Evolutionary conservation across 2,888 invertebrate genomes (phyloP).

Genomic region (Phengaris arion): DNA sequence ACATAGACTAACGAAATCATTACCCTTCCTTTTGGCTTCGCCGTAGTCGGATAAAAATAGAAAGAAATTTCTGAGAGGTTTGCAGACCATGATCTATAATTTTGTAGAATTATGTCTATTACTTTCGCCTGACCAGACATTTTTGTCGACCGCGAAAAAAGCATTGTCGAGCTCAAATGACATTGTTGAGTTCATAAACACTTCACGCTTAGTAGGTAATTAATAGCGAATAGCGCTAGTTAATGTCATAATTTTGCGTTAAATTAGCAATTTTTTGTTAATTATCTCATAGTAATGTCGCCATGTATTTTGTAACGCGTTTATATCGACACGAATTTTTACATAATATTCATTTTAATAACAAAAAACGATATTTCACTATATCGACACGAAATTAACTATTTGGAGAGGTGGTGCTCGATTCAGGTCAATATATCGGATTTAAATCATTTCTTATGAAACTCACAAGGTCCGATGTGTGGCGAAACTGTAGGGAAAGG

Average conservation of each 20-base stretch:
- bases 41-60: too few species aligned
- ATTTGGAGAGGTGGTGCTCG: background rate
- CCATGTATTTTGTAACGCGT: constrained; percentile 1
- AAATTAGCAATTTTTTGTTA: constrained; percentile 8
- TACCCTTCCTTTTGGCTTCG: too few species aligned
- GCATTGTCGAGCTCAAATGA: too few species aligned
- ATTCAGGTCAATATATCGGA: constrained; percentile 24
- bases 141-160: too few species aligned
- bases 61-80: too few species aligned
- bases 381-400: constrained; percentile 20
- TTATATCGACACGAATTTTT: background rate
- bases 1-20: too few species aligned
- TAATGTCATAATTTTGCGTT: background rate
- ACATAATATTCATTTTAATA: background rate
- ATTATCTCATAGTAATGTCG: background rate
- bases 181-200: too few species aligned
- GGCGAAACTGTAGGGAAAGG: constrained; percentile 26
- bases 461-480: constrained; percentile 16
- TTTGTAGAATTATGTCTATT: too few species aligned
- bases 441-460: constrained; percentile 27
- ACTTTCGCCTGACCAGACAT: too few species aligned
- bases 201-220: too few species aligned
- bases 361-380: background rate
- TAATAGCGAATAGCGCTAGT: background rate
- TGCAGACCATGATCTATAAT: too few species aligned